phyloP scores from a whole-genome alignment of 1,140 invertebrate species.

The Wiebesia pumilae region DNA sequence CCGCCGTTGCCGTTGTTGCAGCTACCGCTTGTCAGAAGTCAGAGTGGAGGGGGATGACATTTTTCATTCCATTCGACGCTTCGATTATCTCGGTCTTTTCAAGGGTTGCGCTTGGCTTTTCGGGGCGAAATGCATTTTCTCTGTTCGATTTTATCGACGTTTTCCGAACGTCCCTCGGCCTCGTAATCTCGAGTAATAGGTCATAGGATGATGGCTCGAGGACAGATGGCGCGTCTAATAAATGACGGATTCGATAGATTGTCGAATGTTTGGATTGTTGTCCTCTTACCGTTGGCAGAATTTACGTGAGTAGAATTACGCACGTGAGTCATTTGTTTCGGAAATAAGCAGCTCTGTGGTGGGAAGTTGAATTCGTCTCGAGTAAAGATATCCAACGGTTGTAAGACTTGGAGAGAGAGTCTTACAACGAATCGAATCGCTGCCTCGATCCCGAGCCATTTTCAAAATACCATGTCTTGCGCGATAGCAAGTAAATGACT shows the following conservation, averaged over 20 bases:
- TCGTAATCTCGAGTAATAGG: too few relatives aligned
- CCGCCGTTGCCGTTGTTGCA: not conserved
- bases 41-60: not conserved
- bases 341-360: not conserved
- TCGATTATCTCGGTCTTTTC: not conserved
- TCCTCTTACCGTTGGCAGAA: not conserved
- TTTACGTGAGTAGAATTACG: not conserved
- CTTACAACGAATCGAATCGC: conserved; percentile 4
- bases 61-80: not conserved
- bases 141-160: not conserved
- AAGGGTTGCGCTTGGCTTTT: not conserved
- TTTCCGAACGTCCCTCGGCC: too few relatives aligned
- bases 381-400: not conserved
- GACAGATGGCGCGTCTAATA: too few relatives aligned
- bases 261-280: not conserved
- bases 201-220: too few relatives aligned
- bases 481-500: not conserved
- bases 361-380: not conserved
- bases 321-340: not conserved
- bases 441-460: not conserved
- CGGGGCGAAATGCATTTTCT: not conserved
- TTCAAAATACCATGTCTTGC: not conserved
- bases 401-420: not conserved
- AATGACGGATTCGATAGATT: not conserved
- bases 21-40: not conserved